A percentile compares a stretch with the other conserved stretches of the same genome.
Evolutionary conservation across 2,797 vertebrate genomes (phyloP).

Genomic region (Poecilia gillii): DNA sequence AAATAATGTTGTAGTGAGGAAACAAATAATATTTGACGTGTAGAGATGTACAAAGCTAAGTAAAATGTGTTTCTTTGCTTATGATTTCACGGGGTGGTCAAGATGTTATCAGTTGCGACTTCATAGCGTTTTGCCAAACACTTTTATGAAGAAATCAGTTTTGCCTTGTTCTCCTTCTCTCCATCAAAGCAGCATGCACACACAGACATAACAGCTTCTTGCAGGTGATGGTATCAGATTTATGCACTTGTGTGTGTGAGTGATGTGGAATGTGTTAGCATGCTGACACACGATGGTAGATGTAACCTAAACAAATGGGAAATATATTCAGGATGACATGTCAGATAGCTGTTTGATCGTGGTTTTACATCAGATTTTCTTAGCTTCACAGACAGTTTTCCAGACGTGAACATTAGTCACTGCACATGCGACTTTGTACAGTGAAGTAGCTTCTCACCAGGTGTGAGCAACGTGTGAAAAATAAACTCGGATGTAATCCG

Average conservation of each 20-base stretch:
- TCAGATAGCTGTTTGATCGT: not conserved
- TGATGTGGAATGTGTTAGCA: conserved; percentile 59
- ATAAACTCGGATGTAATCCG: conserved; percentile 6
- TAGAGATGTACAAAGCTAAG: not conserved
- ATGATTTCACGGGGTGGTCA: not conserved
- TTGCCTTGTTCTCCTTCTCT: not conserved
- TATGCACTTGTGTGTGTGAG: conserved; percentile 44
- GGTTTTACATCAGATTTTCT: not conserved
- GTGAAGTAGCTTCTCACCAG: conserved; percentile 12
- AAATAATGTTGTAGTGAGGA: not conserved
- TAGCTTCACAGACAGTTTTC: not conserved
- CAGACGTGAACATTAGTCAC: conserved; percentile 6
- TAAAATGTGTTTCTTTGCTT: not conserved
- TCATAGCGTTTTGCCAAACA: not conserved
- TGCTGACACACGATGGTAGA: conserved; percentile 60
- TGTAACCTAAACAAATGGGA: conserved; percentile 28
- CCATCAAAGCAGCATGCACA: conserved; percentile 24
- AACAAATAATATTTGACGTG: not conserved
- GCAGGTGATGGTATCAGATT: conserved; percentile 51
- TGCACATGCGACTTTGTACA: conserved; percentile 12
- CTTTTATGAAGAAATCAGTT: conserved; percentile 8
- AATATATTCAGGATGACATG: conserved; percentile 4
- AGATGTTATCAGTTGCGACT: not conserved
- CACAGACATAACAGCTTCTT: conserved; percentile 39
- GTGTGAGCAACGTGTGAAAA: conserved; percentile 17